phyloP scores from a whole-genome alignment of 53 echinoderm and acorn worm genomes.

The Holothuria leucospilota region DNA sequence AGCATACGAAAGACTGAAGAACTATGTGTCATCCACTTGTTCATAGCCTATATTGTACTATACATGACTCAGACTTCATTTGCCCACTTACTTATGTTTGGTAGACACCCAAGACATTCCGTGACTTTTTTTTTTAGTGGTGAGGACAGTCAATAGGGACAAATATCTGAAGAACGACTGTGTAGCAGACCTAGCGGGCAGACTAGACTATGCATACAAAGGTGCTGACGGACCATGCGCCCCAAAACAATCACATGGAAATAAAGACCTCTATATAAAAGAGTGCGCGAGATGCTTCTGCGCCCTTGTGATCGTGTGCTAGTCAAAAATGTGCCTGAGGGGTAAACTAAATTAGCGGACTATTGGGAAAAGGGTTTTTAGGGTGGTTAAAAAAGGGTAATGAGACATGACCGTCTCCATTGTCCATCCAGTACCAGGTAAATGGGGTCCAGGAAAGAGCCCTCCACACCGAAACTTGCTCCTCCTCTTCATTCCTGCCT shows the following conservation, averaged over 20 bases:
- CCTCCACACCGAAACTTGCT: conserved; percentile 21
- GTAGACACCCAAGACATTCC: conserved; percentile 30
- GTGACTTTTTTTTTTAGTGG: neutral
- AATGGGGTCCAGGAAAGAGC: neutral
- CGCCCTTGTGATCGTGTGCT: conserved; percentile 42
- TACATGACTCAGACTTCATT: neutral
- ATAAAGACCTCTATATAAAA: conserved; percentile 31
- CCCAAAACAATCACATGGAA: neutral
- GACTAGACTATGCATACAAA: neutral
- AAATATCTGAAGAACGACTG: neutral
- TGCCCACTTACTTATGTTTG: conserved; percentile 38
- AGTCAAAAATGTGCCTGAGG: conserved; percentile 25
- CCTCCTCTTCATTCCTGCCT: conserved; percentile 23
- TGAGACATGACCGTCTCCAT: conserved; percentile 24
- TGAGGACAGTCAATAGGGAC: neutral
- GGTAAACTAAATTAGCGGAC: conserved; percentile 36
- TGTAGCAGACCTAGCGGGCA: neutral
- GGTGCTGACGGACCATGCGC: neutral
- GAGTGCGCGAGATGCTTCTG: conserved; percentile 19
- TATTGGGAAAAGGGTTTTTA: conserved; percentile 28
- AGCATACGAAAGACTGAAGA: conserved; percentile 37
- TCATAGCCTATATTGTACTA: conserved; percentile 30
- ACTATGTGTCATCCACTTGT: conserved; percentile 43
- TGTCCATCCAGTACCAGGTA: conserved; percentile 9
- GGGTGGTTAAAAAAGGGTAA: conserved; percentile 1